These are phyloP conservation scores for Quadriops clusia DNA, from an alignment of 2,888 invertebrate species.

Conservation along the genomic window DNA sequence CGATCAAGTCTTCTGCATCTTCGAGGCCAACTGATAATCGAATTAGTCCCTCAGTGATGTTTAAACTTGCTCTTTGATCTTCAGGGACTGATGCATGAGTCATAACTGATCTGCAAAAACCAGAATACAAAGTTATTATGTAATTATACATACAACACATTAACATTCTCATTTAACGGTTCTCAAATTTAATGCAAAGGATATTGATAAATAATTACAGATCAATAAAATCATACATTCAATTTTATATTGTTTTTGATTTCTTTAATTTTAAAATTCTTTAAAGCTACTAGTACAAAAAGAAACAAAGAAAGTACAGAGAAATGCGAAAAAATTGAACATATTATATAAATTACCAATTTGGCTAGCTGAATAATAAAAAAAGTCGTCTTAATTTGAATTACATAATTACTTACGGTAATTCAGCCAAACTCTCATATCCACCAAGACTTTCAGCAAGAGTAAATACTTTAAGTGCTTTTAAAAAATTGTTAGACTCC, in stretches of 20 bases:
- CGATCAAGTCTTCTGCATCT: constrained; percentile 70
- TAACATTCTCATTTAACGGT: neutral
- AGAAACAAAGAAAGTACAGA: neutral
- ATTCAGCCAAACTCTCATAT: constrained; percentile 86
- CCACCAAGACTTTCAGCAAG: constrained; percentile 93
- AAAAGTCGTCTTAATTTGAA: constrained; percentile 5
- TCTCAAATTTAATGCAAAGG: neutral
- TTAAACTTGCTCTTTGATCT: constrained; percentile 56
- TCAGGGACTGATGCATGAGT: constrained; percentile 86
- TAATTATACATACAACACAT: constrained; percentile 1
- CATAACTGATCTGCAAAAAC: constrained; percentile 64
- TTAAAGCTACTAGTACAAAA: neutral
- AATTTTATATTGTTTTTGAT: neutral
- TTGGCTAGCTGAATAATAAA: too few species aligned
- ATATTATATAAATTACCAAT: too few species aligned
- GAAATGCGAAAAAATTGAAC: too few species aligned
- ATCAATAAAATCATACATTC: neutral
- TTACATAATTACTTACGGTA: constrained; percentile 60
- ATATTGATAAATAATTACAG: neutral
- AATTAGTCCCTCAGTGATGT: constrained; percentile 75
- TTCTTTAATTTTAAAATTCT: neutral
- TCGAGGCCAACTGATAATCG: constrained; percentile 87
- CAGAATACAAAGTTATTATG: constrained; percentile 9
- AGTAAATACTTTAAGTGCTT: constrained; percentile 65
- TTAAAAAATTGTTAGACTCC: constrained; percentile 62